Evolutionary conservation across 2,888 invertebrate species (phyloP).

Genomic region (Stegana nigrithorax): DNA sequence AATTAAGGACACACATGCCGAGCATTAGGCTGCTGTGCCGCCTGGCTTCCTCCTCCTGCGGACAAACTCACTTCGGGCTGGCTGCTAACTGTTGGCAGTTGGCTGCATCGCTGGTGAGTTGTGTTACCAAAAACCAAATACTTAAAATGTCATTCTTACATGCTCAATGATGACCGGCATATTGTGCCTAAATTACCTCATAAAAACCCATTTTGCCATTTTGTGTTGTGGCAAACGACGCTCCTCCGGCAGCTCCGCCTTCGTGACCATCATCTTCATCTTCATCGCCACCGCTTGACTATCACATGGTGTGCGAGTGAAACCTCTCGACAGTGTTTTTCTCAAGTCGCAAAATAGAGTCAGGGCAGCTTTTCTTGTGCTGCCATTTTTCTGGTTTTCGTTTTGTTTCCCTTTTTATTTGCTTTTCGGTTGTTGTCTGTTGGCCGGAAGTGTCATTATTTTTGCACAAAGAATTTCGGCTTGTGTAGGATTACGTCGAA

Average conservation of each 20-base stretch:
- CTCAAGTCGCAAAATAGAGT: too few relatives aligned
- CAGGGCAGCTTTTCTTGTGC: constrained; percentile 2
- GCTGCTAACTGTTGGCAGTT: too few relatives aligned
- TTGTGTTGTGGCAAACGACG: too few relatives aligned
- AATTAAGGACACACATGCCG: too few relatives aligned
- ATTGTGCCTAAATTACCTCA: constrained; percentile 14
- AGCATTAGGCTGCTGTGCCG: too few relatives aligned
- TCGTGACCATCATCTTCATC: not conserved
- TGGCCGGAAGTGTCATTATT: constrained; percentile 13
- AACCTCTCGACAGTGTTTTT: too few relatives aligned
- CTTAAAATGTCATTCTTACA: constrained; percentile 17
- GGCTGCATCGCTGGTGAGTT: too few relatives aligned
- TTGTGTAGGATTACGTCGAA: not conserved
- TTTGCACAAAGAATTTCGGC: not conserved
- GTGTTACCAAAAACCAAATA: constrained; percentile 16
- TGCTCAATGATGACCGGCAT: constrained; percentile 9
- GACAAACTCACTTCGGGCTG: too few relatives aligned
- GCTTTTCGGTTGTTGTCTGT: not conserved
- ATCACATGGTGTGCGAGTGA: too few relatives aligned
- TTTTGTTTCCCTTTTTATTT: not conserved
- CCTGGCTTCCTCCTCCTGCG: too few relatives aligned
- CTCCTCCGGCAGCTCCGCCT: not conserved
- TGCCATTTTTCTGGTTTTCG: not conserved
- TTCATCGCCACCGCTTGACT: too few relatives aligned
- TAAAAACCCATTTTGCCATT: not conserved